Evolutionary conservation across 2,888 invertebrate genomes (phyloP).

Genomic region (Trissolcus japonicus): DNA sequence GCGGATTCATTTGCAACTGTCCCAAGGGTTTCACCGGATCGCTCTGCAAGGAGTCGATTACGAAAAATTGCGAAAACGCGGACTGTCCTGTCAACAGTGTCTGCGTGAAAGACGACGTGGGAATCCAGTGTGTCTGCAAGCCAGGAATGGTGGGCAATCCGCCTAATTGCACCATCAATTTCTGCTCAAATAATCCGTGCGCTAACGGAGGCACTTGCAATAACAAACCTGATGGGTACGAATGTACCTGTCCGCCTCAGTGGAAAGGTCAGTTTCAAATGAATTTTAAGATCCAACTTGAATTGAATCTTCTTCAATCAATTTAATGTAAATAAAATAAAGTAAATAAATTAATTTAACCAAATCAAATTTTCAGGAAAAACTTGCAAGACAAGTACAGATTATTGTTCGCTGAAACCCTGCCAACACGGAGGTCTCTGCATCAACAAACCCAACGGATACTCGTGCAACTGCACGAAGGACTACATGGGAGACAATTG

Average conservation of each 20-base stretch:
- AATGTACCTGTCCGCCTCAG: slow-evolving; percentile 84
- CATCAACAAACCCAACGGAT: slow-evolving; percentile 77
- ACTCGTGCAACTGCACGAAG: slow-evolving; percentile 79
- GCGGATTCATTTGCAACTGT: slow-evolving; percentile 80
- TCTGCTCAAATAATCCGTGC: slow-evolving; percentile 85
- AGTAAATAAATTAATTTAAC: background rate
- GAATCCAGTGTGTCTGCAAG: slow-evolving; percentile 81
- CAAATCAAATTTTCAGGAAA: slow-evolving; percentile 73
- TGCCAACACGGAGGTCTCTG: slow-evolving; percentile 79
- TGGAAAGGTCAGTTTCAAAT: slow-evolving; percentile 80
- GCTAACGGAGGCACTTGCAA: slow-evolving; percentile 85
- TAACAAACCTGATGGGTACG: slow-evolving; percentile 79
- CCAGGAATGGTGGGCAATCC: slow-evolving; percentile 78
- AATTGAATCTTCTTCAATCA: background rate
- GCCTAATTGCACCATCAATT: slow-evolving; percentile 77
- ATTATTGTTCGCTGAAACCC: slow-evolving; percentile 77
- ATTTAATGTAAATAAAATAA: background rate
- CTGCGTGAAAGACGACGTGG: slow-evolving; percentile 79
- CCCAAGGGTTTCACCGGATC: slow-evolving; percentile 78
- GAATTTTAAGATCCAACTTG: background rate
- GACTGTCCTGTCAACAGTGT: slow-evolving; percentile 83
- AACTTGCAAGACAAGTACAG: slow-evolving; percentile 78
- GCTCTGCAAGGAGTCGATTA: slow-evolving; percentile 76
- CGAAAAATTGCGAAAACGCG: slow-evolving; percentile 77
- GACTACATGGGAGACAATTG: slow-evolving; percentile 80